These are phyloP conservation scores for Theropithecus gelada DNA, from an alignment of 2,113 vertebrate genomes.

Conservation along the genomic window DNA sequence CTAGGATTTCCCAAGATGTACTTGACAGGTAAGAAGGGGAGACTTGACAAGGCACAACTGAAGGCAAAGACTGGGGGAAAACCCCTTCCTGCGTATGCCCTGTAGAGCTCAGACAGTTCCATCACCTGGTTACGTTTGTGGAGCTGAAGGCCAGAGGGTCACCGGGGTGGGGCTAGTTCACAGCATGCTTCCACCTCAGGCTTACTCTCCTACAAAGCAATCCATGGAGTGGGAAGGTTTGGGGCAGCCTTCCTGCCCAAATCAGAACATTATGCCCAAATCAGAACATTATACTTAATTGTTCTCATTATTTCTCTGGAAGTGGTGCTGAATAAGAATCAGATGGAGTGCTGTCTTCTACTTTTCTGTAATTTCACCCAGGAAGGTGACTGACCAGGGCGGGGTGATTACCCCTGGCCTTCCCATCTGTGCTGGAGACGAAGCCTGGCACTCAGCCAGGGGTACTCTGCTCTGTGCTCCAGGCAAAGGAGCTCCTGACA, in stretches of 20 bases:
- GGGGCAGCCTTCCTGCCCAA: neutral
- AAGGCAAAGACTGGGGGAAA: neutral
- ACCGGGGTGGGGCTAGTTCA: neutral
- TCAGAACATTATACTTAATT: neutral
- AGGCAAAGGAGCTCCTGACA: constrained; percentile 76
- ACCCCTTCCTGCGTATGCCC: neutral
- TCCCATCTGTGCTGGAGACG: constrained; percentile 73
- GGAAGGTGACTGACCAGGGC: constrained; percentile 47
- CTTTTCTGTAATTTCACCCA: constrained; percentile 67
- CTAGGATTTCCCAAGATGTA: neutral
- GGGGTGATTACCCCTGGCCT: constrained; percentile 76
- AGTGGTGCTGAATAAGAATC: constrained; percentile 47
- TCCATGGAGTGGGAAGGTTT: neutral
- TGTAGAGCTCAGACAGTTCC: neutral
- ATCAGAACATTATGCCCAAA: neutral
- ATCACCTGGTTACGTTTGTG: neutral
- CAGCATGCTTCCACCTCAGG: neutral
- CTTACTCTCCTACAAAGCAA: neutral
- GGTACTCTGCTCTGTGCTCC: constrained; percentile 61
- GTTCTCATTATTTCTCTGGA: constrained; percentile 47
- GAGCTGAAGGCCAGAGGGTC: neutral
- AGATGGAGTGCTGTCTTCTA: constrained; percentile 39
- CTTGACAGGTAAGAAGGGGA: neutral
- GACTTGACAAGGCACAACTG: neutral
- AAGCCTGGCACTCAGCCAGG: constrained; percentile 62